Base-by-base conservation (phyloP, 2,113 vertebrate species). In the Nerophis lumbriciformis region DNA sequence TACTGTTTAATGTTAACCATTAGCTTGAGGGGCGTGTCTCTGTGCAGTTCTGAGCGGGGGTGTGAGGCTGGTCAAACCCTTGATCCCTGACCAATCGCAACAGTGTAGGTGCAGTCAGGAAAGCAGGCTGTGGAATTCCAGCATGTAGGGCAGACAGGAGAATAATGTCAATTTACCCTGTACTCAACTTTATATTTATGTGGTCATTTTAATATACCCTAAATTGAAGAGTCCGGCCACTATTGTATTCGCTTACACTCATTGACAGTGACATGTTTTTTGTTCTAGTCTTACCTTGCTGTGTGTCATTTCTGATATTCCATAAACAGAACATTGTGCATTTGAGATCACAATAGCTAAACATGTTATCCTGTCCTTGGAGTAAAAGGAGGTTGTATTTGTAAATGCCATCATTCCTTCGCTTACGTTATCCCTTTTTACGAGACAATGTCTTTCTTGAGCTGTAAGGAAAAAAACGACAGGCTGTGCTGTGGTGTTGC, bases 321-420 rank as follows among this genome's bases (percentile, higher is more conserved):
- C 0, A 21, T 10, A 35, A 9, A 21, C 59, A 12, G 47, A 66
- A 51, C 28, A 28, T 42, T 37, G 16, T n/a, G 42, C 1, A 0
- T 55, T 65, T 7, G 54, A 68, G 53, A 53, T 21, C 28, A 53
- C 44, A 53, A 21, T 54, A 65, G 37, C 14, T 53, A 13, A 10
- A 57, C 56, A 44, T 37, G 38, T 35, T 52, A 37, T 65, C n/a
- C 59, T 15, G 42, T 65, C 59, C 50, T 52, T 57, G 35, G 39
- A 66, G 49, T 6, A 50, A 16, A 37, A 15, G 39, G 47, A 15
- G 50, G 44, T 14, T 44, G 37, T 65, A 36, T 28, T 6, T 45
- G 39, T 7, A 66, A 57, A 61, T 52, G 63, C 9, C 9, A 48
- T 45, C 19, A 49, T 68, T 50, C 10, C 9, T 37, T 37, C 50